A percentile compares a stretch with the other conserved stretches of the same genome.
Conservation (phyloP, 1,140 invertebrate species). For the Megalonaias nervosa region DNA sequence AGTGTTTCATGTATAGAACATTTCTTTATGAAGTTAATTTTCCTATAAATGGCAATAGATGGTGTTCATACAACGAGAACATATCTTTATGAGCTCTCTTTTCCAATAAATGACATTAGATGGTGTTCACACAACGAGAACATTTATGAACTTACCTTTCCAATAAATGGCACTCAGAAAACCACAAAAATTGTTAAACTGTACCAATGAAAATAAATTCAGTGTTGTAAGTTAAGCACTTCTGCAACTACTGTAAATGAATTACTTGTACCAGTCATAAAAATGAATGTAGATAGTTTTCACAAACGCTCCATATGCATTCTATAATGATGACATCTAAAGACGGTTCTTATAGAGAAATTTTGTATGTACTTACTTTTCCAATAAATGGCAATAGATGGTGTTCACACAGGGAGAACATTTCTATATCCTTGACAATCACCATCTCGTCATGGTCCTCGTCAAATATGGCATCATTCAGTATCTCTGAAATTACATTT, state of each 20-base stretch:
- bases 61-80: slow-evolving; percentile 94
- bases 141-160: slow-evolving; percentile 77
- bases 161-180: too few species aligned
- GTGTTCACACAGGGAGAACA: slow-evolving; percentile 99
- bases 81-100: background rate
- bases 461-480: slow-evolving; percentile 98
- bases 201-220: too few species aligned
- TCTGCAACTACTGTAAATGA: too few species aligned
- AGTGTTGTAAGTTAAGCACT: too few species aligned
- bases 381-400: slow-evolving; percentile 99
- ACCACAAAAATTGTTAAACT: too few species aligned
- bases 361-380: too few species aligned
- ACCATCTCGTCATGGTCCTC: slow-evolving; percentile 99
- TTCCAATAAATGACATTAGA: background rate
- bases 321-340: too few species aligned
- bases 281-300: too few species aligned
- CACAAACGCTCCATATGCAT: too few species aligned
- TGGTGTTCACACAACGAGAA: background rate
- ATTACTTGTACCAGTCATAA: too few species aligned
- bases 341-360: too few species aligned
- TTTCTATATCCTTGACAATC: slow-evolving; percentile 99
- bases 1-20: too few species aligned
- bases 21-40: slow-evolving; percentile 75
- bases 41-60: slow-evolving; percentile 98
- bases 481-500: slow-evolving; percentile 83